Percentiles rank a stretch among this genome's conserved stretches.
phyloP scores from a whole-genome alignment of 2,797 vertebrate species.

The Cottoperca gobio region DNA sequence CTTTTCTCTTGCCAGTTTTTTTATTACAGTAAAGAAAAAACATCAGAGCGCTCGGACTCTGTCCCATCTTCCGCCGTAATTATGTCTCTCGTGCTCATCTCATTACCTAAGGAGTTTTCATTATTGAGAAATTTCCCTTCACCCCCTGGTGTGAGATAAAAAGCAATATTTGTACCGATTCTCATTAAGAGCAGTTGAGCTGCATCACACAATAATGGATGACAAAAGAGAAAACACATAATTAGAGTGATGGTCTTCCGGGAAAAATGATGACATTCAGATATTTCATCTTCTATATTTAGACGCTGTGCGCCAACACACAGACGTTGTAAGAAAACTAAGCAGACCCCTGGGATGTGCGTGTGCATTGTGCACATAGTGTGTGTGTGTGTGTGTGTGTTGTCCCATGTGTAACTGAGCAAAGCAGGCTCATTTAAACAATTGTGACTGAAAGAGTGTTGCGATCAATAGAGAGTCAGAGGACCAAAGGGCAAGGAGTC shows the following conservation, averaged over 20 bases:
- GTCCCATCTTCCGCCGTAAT: conserved; percentile 40
- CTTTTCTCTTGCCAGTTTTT: too few relatives aligned
- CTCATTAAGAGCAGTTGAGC: conserved; percentile 61
- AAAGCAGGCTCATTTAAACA: conserved; percentile 61
- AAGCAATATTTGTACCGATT: conserved; percentile 64
- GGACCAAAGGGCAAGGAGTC: conserved; percentile 74
- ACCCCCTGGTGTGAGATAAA: conserved; percentile 59
- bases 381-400: background rate
- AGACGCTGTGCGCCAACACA: conserved; percentile 18
- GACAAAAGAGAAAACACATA: conserved; percentile 57
- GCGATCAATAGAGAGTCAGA: conserved; percentile 69
- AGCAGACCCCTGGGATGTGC: conserved; percentile 49
- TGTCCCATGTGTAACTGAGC: conserved; percentile 21
- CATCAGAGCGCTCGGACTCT: conserved; percentile 10
- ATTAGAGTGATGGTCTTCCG: conserved; percentile 51
- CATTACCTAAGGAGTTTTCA: conserved; percentile 64
- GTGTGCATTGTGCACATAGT: background rate
- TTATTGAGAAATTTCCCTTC: conserved; percentile 51
- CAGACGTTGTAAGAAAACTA: conserved; percentile 47
- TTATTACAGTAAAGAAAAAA: conserved; percentile 14
- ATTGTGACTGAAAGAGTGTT: conserved; percentile 64
- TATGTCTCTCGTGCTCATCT: conserved; percentile 47
- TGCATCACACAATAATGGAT: conserved; percentile 49
- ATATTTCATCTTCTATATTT: conserved; percentile 61
- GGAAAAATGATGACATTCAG: conserved; percentile 43